Conservation (phyloP, 2,113 vertebrate genomes). For the Vireo altiloquus region DNA sequence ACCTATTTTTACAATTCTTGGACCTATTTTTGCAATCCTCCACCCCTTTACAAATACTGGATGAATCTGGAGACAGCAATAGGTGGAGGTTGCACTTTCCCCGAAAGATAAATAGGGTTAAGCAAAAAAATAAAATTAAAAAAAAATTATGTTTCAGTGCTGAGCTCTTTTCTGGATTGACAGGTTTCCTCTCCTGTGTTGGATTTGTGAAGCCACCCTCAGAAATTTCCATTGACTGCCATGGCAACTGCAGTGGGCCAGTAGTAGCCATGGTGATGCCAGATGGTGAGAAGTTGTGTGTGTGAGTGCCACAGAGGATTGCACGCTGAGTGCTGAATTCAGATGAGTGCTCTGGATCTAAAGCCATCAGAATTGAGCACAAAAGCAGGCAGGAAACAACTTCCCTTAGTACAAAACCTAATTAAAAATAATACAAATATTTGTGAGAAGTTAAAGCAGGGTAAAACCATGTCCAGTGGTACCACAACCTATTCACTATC, state of each 20-base stretch:
- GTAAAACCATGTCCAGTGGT: neutral
- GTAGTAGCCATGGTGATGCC: conserved; percentile 11
- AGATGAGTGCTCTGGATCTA: neutral
- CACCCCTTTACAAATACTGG: neutral
- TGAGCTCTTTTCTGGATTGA: neutral
- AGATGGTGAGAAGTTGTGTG: conserved; percentile 29
- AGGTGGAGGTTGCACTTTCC: neutral
- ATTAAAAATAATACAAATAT: neutral
- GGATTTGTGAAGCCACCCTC: neutral
- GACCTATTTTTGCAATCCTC: neutral
- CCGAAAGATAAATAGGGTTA: neutral
- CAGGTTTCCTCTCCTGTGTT: neutral
- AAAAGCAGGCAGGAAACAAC: neutral
- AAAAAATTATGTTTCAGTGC: neutral
- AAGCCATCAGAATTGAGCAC: neutral
- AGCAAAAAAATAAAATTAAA: neutral
- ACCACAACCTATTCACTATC: neutral
- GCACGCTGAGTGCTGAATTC: conserved; percentile 6
- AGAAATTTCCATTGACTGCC: conserved; percentile 4
- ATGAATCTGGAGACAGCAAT: neutral
- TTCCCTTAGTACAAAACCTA: neutral
- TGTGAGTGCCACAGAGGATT: neutral
- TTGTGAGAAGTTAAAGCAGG: neutral
- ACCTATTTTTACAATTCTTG: neutral
- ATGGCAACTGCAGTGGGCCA: conserved; percentile 24